phyloP scores from a whole-genome alignment of 2,113 vertebrate species.

The Origma solitaria region DNA sequence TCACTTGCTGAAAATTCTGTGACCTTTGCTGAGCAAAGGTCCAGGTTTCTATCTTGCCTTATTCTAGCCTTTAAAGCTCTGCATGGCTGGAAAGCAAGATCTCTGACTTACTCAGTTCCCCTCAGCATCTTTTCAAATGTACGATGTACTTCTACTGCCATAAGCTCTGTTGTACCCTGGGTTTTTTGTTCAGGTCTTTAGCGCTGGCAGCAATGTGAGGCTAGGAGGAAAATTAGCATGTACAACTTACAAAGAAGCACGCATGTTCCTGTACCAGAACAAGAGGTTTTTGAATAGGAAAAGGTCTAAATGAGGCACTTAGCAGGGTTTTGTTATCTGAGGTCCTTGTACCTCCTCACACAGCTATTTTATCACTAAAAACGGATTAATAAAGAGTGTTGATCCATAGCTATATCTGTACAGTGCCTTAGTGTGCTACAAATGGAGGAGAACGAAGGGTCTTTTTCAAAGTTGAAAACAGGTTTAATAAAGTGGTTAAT shows the following conservation, averaged over 20 bases:
- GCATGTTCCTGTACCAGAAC: neutral
- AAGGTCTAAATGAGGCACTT: neutral
- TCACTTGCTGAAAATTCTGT: neutral
- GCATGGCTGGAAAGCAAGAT: neutral
- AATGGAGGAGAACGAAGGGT: neutral
- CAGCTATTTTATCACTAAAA: neutral
- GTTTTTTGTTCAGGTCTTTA: neutral
- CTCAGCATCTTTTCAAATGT: neutral
- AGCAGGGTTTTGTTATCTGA: neutral
- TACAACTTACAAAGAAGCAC: neutral
- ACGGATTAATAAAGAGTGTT: neutral
- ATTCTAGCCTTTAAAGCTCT: neutral
- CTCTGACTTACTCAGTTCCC: neutral
- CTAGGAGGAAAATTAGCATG: neutral
- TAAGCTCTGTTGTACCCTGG: neutral
- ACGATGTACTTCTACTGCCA: fast-evolving
- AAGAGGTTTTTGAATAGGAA: neutral
- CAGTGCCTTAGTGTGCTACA: neutral
- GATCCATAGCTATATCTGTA: neutral
- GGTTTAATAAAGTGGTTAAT: neutral
- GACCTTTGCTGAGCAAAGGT: neutral
- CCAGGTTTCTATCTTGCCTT: neutral
- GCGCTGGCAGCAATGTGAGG: neutral
- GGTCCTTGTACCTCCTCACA: neutral
- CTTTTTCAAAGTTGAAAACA: neutral